A percentile compares a stretch with the other conserved stretches of the same genome.
These are phyloP conservation scores for Carlito syrichta DNA, from an alignment of 2,113 vertebrate genomes.

Conservation along the genomic window DNA sequence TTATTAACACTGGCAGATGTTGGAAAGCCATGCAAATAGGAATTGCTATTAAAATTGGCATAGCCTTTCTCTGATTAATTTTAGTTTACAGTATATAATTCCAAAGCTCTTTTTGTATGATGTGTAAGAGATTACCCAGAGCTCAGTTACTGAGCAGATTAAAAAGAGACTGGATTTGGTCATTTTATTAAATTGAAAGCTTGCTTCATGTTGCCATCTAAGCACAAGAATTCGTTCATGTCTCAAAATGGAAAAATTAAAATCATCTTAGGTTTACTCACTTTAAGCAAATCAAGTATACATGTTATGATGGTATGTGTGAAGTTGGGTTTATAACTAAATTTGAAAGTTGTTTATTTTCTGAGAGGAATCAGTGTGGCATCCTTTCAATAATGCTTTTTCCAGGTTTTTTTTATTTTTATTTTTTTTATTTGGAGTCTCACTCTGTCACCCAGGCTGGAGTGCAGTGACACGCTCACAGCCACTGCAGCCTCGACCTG, in stretches of 20 bases:
- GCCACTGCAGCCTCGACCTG: no score
- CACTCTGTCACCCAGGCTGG: no score
- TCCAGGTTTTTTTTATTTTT: no score
- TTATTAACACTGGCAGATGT: conserved; percentile 12
- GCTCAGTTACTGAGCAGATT: conserved; percentile 54
- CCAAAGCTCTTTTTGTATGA: not conserved
- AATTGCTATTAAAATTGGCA: conserved; percentile 21
- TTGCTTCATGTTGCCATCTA: not conserved
- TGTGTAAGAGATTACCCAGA: conserved; percentile 22
- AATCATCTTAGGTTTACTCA: not conserved
- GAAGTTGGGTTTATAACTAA: not conserved
- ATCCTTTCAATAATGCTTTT: not conserved
- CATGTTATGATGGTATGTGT: not conserved
- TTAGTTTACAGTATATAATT: not conserved
- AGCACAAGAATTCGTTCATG: conserved; percentile 35
- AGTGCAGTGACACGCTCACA: no score
- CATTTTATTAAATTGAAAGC: conserved; percentile 27
- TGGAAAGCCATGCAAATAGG: conserved; percentile 10
- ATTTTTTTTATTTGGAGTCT: no score
- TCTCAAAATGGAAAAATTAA: not conserved
- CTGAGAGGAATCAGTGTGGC: not conserved
- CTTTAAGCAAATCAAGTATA: not conserved
- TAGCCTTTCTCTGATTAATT: conserved; percentile 38
- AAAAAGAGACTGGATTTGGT: conserved; percentile 36
- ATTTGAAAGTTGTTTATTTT: not conserved